phyloP scores from a whole-genome alignment of 2,888 invertebrate genomes.

The Sphaerophoria taeniata region DNA sequence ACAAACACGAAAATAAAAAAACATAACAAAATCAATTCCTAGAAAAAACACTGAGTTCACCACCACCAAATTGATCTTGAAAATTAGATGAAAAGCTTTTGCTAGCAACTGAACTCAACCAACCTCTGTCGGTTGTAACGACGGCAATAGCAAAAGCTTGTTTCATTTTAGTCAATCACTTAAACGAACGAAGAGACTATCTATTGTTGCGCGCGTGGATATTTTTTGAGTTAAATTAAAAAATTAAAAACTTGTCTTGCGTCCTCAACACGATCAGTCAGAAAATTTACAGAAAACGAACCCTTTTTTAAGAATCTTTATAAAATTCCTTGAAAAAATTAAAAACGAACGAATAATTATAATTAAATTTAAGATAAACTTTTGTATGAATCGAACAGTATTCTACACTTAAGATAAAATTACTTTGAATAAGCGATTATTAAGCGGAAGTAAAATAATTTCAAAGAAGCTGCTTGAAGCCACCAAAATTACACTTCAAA shows the following conservation, averaged over 20 bases:
- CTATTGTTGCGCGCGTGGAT: conserved; percentile 60
- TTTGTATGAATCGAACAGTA: conserved; percentile 41
- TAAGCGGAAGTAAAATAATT: conserved; percentile 36
- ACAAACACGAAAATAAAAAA: conserved; percentile 12
- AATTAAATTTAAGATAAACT: conserved; percentile 26
- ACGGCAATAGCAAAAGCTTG: conserved; percentile 39
- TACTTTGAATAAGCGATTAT: conserved; percentile 7
- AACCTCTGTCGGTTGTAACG: conserved; percentile 25
- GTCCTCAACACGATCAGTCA: conserved; percentile 59
- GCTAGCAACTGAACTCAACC: background rate
- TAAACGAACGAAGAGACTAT: conserved; percentile 73
- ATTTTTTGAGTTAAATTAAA: conserved; percentile 23
- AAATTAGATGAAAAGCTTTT: conserved; percentile 53
- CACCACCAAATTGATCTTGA: conserved; percentile 4
- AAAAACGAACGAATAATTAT: conserved; percentile 47
- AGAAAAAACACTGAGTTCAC: conserved; percentile 56
- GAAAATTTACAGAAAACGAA: conserved; percentile 37
- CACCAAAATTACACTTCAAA: conserved; percentile 7
- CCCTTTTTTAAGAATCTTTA: background rate
- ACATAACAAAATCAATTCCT: conserved; percentile 16
- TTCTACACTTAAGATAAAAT: conserved; percentile 27
- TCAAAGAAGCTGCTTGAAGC: background rate
- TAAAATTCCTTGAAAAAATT: conserved; percentile 16
- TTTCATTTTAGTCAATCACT: conserved; percentile 65
- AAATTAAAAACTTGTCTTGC: conserved; percentile 25